Base-by-base conservation (phyloP, 1,140 invertebrate species). In the Idris sp. region DNA sequence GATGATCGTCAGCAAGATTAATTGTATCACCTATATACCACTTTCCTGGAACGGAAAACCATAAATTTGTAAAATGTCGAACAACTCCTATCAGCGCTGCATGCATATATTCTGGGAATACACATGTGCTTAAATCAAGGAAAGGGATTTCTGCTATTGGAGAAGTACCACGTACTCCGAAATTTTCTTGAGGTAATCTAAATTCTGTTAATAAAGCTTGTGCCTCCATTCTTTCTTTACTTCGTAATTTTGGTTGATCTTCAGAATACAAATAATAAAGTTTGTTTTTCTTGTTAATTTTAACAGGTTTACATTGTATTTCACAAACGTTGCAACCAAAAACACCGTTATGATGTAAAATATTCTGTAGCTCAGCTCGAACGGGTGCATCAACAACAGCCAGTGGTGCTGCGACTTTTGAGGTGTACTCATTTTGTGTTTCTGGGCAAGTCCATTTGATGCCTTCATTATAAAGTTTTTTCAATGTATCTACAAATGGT, bases 301-400 rank as follows among this genome's bases (percentile, higher is more conserved):
- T 0, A 51, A 15, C 15, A 18, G 49, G 46, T 33, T 51, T 16
- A 14, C 14, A 18, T 15, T 41, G 19, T 18, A 19, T 43, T 43
- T 78, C 79, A 28, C 79, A 80, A 41, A 67, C 67, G 54, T 80
- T 73, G 44, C 79, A 80, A 0, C 59, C 53, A 53, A 36, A 56
- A 14, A 13, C 10, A 1, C 77, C 73, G 28, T 38, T 73, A 15
- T 72, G 75, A 18, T 71, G 58, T 9, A 53, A 58, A 26, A 77
- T 71, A 49, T 81, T 81, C 71, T 74, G 75, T 30, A 81, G 9
- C 43, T 76, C 36, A 0, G 79, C 77, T 72, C 79, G 30, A 2
- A 67, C 71, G 7, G 75, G 75, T 35, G 77, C 73, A 75, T 79
- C 75, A 9, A 48, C 77, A 13, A 76, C 13, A 10, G 67, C 51